phyloP scores from a whole-genome alignment of 1,140 invertebrate genomes.

The Bathynomus jamesi region DNA sequence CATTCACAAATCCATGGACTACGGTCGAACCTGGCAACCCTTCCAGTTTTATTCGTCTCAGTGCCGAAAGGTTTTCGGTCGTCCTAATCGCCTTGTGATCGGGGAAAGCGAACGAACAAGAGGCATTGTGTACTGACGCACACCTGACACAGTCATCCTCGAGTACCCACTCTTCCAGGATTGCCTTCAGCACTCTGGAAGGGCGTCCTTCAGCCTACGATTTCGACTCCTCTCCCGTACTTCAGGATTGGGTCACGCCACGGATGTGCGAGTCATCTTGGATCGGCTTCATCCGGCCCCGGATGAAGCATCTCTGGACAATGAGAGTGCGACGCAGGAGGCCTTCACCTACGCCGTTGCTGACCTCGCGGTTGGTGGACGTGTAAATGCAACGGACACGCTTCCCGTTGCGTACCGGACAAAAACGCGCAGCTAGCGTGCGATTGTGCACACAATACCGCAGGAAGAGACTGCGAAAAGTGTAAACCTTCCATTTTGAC shows the following conservation, averaged over 20 bases:
- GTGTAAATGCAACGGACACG: constrained; percentile 99
- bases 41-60: constrained; percentile 93
- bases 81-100: constrained; percentile 63
- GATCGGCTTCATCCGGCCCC: constrained; percentile 58
- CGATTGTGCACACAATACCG: constrained; percentile 98
- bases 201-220: constrained; percentile 86
- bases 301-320: constrained; percentile 27
- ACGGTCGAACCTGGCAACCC: constrained; percentile 86
- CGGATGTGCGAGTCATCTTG: constrained; percentile 90
- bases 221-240: constrained; percentile 88
- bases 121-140: constrained; percentile 82
- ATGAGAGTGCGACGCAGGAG: constrained; percentile 29
- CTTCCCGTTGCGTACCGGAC: constrained; percentile 66
- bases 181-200: constrained; percentile 95
- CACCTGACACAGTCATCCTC: constrained; percentile 51
- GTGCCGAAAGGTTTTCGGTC: constrained; percentile 74
- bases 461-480: constrained; percentile 92
- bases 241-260: constrained; percentile 98
- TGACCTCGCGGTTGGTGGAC: constrained; percentile 94
- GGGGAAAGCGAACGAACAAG: constrained; percentile 86
- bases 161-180: constrained; percentile 53
- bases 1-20: constrained; percentile 91
- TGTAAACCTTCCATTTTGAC: constrained; percentile 99
- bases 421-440: constrained; percentile 70
- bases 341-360: constrained; percentile 71